A percentile compares a stretch with the other conserved stretches of the same genome.
phyloP scores from a whole-genome alignment of 2,888 invertebrate species.

The Polydrusus cervinus region DNA sequence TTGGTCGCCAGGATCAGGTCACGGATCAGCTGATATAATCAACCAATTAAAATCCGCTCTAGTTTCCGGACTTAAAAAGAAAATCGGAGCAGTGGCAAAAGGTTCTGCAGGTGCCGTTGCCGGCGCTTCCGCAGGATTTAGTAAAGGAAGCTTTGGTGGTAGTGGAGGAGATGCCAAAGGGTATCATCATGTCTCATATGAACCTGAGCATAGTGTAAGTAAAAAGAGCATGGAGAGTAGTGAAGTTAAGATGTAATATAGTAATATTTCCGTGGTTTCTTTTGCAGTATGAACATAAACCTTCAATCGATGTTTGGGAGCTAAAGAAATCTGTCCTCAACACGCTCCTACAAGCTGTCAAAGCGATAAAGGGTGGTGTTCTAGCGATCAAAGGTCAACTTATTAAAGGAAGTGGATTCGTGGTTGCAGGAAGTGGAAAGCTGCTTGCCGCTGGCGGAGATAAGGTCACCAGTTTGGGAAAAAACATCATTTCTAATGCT shows the following conservation, averaged over 20 bases:
- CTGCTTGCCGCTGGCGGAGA: constrained; percentile 86
- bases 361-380: constrained; percentile 90
- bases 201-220: constrained; percentile 37
- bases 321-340: constrained; percentile 88
- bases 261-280: neutral
- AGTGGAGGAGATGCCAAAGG: constrained; percentile 55
- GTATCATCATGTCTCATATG: constrained; percentile 43
- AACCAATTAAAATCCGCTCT: constrained; percentile 59
- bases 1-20: constrained; percentile 68
- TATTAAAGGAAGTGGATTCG: constrained; percentile 87
- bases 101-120: constrained; percentile 74
- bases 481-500: constrained; percentile 85
- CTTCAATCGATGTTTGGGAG: constrained; percentile 74
- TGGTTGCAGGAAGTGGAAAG: constrained; percentile 78
- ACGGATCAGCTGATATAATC: constrained; percentile 63
- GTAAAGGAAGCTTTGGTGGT: constrained; percentile 69
- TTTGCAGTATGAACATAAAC: constrained; percentile 30
- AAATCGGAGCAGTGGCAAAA: constrained; percentile 74
- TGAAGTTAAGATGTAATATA: neutral
- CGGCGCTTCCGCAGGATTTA: constrained; percentile 71
- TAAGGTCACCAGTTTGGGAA: constrained; percentile 85
- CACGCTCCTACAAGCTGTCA: constrained; percentile 89
- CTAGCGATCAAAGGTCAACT: constrained; percentile 91
- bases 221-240: too few relatives aligned
- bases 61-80: constrained; percentile 72